phyloP scores from a whole-genome alignment of 2,797 vertebrate genomes.

The Lates japonicus region DNA sequence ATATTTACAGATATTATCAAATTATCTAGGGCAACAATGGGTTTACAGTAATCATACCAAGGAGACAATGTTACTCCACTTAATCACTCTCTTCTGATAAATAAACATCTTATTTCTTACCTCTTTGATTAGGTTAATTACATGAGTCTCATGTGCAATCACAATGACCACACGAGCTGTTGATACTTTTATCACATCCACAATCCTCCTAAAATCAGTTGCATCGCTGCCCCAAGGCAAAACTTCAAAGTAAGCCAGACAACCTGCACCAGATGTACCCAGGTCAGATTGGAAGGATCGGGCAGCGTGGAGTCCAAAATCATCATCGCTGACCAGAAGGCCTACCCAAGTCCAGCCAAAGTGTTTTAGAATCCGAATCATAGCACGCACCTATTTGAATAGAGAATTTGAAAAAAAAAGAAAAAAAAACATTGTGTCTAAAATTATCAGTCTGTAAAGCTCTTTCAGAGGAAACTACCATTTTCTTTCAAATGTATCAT shows the following conservation, averaged over 20 bases:
- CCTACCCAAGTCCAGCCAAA: conserved; percentile 83
- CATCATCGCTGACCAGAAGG: conserved; percentile 78
- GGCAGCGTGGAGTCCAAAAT: conserved; percentile 78
- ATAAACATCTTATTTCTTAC: not conserved
- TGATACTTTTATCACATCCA: conserved; percentile 57
- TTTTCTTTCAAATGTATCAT: too few species aligned
- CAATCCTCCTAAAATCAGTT: conserved; percentile 56
- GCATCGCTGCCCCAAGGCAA: conserved; percentile 67
- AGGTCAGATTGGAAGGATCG: conserved; percentile 65
- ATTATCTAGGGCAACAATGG: not conserved
- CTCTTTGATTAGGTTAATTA: conserved; percentile 63
- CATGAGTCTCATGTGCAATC: conserved; percentile 60
- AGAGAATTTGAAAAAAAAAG: too few species aligned
- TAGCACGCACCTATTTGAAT: conserved; percentile 54
- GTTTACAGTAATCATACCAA: not conserved
- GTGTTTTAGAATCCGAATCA: conserved; percentile 77
- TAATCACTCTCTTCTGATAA: not conserved
- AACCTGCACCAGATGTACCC: conserved; percentile 49
- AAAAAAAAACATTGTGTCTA: too few species aligned
- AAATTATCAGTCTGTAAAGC: too few species aligned
- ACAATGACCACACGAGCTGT: conserved; percentile 68
- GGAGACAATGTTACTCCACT: not conserved
- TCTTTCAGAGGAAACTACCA: too few species aligned
- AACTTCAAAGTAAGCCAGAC: conserved; percentile 77
- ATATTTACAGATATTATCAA: not conserved